Evolutionary conservation across 2,888 invertebrate genomes (phyloP), one percentile per base, ranked within the genome.

Genomic region (Caenorhabditis virilis): DNA sequence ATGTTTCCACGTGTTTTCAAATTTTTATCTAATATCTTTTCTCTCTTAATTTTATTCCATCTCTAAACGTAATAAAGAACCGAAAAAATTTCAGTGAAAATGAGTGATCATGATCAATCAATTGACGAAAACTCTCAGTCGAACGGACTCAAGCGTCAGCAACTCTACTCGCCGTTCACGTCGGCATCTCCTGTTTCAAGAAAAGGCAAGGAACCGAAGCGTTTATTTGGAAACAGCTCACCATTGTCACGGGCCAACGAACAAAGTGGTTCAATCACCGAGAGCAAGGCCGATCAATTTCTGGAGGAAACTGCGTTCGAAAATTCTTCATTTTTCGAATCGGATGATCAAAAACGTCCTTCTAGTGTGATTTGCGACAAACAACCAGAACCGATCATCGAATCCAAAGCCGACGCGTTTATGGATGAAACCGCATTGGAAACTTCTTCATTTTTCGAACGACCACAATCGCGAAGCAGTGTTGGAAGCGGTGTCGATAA

Each of bases 171-270:
- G 18, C 60, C 60, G 4, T 60, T 45, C 33, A 39, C 48, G 4
- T 48, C 60, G 9, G 60, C 60, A 6, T 54, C 60, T n/a, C 60
- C 60, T 3, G 49, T 49, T 22, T 54, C 60, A 16, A 53, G 60
- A 1, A 4, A 49, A 4, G 60, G 60, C 16, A 60, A 54, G 38
- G 60, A 60, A 30, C 54, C 60, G 9, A 60, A 60, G 39, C 60
- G 60, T 7, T 18, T 49, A 15, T 49, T 53, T 15, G 49, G 53
- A 30, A 30, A 9, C 4, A 4, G 15, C 2, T 42, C 49, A 13
- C 23, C 33, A 1, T n/a, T 42, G 1, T n/a, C n/a, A n/a, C n/a
- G n/a, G n/a, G 26, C 25, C 2, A 60, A 60, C 23, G 26, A 18
- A 13, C 30, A 6, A 30, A 6, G 7, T 9, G 30, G 30, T 9